Evolutionary conservation across 2,113 vertebrate genomes (phyloP).

Genomic region (Sturnira hondurensis): DNA sequence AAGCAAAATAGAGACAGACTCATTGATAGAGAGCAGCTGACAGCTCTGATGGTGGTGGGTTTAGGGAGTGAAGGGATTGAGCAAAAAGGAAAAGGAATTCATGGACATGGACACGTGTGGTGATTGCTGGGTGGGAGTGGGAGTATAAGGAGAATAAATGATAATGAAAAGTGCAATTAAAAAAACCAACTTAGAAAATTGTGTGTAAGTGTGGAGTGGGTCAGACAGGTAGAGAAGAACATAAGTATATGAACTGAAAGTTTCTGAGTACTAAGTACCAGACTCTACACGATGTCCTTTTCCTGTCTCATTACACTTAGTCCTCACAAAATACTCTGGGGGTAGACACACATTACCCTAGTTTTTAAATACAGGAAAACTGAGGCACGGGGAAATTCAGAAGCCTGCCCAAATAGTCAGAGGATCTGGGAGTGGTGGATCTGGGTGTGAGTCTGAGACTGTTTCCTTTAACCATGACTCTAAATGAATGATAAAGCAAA

Average conservation of each 20-base stretch:
- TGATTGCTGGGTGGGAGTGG: no score
- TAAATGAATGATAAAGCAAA: constrained; percentile 15
- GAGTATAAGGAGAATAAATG: no score
- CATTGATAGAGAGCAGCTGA: no score
- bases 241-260: not conserved
- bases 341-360: not conserved
- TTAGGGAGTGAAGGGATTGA: no score
- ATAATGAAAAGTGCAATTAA: not conserved
- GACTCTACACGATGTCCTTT: not conserved
- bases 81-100: no score
- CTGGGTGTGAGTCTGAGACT: not conserved
- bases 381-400: not conserved
- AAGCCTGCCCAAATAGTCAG: not conserved
- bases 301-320: not conserved
- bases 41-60: no score
- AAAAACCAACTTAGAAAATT: not conserved
- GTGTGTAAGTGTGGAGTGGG: not conserved
- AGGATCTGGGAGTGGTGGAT: not conserved
- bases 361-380: not conserved
- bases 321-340: not conserved
- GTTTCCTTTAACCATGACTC: not conserved
- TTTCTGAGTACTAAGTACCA: not conserved
- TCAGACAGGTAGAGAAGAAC: not conserved
- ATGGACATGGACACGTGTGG: no score
- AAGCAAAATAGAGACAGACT: no score